These are phyloP conservation scores for Biston stratarius DNA, from an alignment of 2,888 invertebrate species.

Conservation along the genomic window DNA sequence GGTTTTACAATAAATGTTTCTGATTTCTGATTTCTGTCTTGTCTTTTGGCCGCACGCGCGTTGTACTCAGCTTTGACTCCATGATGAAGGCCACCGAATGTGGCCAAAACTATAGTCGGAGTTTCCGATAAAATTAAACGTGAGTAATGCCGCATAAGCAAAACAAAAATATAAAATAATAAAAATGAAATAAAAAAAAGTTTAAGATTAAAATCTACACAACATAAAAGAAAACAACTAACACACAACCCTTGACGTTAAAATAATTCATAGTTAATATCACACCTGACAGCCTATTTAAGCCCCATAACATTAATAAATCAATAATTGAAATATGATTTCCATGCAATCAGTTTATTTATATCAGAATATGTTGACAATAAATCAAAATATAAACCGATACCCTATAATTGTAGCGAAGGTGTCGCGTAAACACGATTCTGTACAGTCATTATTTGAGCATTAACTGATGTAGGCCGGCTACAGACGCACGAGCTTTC, in stretches of 20 bases:
- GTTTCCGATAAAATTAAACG: too few relatives aligned
- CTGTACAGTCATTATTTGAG: slow-evolving; percentile 43
- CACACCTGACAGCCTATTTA: slow-evolving; percentile 14
- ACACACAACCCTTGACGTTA: neutral
- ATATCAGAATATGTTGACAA: slow-evolving; percentile 33
- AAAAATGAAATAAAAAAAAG: too few relatives aligned
- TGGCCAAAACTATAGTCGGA: too few relatives aligned
- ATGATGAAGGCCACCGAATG: too few relatives aligned
- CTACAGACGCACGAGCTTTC: slow-evolving; percentile 17
- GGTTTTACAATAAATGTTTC: too few relatives aligned
- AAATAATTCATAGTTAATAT: slow-evolving; percentile 6
- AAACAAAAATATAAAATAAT: too few relatives aligned
- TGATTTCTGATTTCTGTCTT: too few relatives aligned
- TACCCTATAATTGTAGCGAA: slow-evolving; percentile 40
- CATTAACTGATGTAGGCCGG: slow-evolving; percentile 31
- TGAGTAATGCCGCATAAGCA: too few relatives aligned
- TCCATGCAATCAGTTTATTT: slow-evolving; percentile 37
- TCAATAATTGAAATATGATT: slow-evolving; percentile 42
- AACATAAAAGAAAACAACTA: neutral
- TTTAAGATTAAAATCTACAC: neutral
- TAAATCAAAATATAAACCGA: slow-evolving; percentile 37
- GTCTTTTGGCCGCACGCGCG: too few relatives aligned
- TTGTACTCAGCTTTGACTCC: too few relatives aligned
- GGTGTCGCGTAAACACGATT: slow-evolving; percentile 40
- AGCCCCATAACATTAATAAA: slow-evolving; percentile 30